phyloP scores from a whole-genome alignment of 2,113 vertebrate species.

The Sebastes schlegelii region DNA sequence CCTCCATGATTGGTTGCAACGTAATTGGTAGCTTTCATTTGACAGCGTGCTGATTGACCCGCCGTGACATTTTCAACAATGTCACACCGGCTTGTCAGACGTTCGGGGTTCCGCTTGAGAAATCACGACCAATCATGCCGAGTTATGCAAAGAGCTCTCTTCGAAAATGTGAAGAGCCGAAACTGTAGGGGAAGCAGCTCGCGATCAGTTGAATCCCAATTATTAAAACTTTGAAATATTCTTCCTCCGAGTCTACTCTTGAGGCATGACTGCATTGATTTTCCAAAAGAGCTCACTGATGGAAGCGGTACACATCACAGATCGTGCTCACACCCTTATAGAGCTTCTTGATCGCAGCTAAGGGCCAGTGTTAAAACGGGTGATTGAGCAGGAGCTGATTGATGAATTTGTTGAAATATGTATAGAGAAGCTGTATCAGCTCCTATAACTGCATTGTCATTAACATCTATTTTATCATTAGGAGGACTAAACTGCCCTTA shows the following conservation, averaged over 20 bases:
- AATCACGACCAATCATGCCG: conserved; percentile 70
- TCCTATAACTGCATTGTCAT: conserved; percentile 61
- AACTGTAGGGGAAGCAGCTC: conserved; percentile 37
- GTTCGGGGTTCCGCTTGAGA: conserved; percentile 53
- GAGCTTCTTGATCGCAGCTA: conserved; percentile 56
- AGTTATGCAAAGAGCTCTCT: conserved; percentile 67
- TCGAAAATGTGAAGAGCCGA: conserved; percentile 38
- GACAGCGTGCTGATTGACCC: conserved; percentile 57
- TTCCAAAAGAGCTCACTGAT: conserved; percentile 47
- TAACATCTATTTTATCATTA: conserved; percentile 64
- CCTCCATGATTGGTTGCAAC: conserved; percentile 40
- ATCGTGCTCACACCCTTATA: conserved; percentile 3
- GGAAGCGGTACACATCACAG: conserved; percentile 16
- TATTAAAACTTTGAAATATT: conserved; percentile 58
- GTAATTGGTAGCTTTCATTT: conserved; percentile 63
- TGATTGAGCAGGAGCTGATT: conserved; percentile 67
- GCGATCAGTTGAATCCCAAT: conserved; percentile 49
- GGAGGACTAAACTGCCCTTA: conserved; percentile 38
- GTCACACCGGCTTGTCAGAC: conserved; percentile 40
- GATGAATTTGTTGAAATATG: conserved; percentile 67
- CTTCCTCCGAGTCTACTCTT: conserved; percentile 39
- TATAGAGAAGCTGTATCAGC: conserved; percentile 63
- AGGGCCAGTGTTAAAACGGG: conserved; percentile 65
- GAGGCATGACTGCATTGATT: conserved; percentile 59
- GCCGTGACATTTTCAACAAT: conserved; percentile 56